Percentiles rank a stretch among this genome's conserved stretches.
Evolutionary conservation across 2,797 vertebrate genomes (phyloP).

Genomic region (Rousettus madagascariensis): DNA sequence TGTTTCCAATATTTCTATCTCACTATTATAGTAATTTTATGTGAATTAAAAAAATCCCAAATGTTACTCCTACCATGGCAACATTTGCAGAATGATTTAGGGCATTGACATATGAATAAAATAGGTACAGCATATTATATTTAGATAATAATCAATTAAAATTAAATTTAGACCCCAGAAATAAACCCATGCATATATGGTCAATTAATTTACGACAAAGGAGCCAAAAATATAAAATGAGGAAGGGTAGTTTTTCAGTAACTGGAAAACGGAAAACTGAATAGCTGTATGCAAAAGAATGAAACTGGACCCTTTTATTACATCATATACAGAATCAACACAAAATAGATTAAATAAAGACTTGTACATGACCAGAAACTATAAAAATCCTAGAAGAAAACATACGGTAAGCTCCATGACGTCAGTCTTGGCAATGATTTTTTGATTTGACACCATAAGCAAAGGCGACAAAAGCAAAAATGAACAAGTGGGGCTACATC

Average conservation of each 20-base stretch:
- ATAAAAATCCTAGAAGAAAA: not conserved
- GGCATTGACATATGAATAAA: not conserved
- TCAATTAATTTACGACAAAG: not conserved
- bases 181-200: not conserved
- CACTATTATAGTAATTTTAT: not conserved
- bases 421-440: not conserved
- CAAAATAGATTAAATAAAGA: not conserved
- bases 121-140: not conserved
- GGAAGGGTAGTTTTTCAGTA: not conserved
- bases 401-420: not conserved
- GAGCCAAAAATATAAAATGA: not conserved
- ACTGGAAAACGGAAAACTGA: not conserved
- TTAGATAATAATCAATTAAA: constrained; percentile 58
- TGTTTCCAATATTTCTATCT: constrained; percentile 36
- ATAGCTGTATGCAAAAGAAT: not conserved
- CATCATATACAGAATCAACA: not conserved
- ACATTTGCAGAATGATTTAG: constrained; percentile 12
- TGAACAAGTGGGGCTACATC: not conserved
- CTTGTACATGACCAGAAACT: not conserved
- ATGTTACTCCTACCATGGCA: constrained; percentile 39
- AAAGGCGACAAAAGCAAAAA: not conserved
- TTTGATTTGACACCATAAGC: not conserved
- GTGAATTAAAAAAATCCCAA: constrained; percentile 43
- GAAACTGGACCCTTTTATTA: not conserved
- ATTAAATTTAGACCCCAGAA: constrained; percentile 2